These are phyloP conservation scores for Sycophila sp. DNA, from an alignment of 1,140 invertebrate genomes.

Conservation along the genomic window DNA sequence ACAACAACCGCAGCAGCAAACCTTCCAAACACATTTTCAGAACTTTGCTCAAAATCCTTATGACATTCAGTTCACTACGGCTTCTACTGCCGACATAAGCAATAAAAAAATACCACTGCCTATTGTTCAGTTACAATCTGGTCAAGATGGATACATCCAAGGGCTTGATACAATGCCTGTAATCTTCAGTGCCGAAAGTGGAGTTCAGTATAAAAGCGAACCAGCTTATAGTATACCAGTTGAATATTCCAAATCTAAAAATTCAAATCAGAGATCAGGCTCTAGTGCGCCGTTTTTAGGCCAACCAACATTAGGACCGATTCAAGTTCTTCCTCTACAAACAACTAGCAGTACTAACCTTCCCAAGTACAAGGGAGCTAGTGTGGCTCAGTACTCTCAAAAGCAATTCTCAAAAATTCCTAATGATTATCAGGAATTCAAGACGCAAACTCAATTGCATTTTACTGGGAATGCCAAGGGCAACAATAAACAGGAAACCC, in stretches of 20 bases:
- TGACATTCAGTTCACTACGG: conserved; percentile 9
- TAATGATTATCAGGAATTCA: conserved; percentile 49
- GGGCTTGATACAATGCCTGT: conserved; percentile 44
- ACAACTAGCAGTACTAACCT: conserved; percentile 39
- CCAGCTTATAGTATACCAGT: conserved; percentile 40
- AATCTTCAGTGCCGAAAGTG: conserved; percentile 39
- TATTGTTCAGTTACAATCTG: conserved; percentile 41
- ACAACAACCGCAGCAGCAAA: not conserved
- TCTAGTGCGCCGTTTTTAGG: conserved; percentile 20
- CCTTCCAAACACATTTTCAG: not conserved
- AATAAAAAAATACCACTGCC: conserved; percentile 32
- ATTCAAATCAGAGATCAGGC: conserved; percentile 20
- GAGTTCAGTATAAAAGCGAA: conserved; percentile 42
- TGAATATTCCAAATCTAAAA: conserved; percentile 30
- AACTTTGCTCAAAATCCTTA: conserved; percentile 10
- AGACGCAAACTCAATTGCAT: conserved; percentile 56
- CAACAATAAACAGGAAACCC: not conserved
- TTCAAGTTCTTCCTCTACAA: conserved; percentile 49
- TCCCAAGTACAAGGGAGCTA: conserved; percentile 48
- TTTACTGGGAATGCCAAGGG: conserved; percentile 42
- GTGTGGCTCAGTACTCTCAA: conserved; percentile 25
- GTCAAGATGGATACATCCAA: conserved; percentile 36
- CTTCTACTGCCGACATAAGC: conserved; percentile 5
- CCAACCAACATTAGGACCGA: not conserved
- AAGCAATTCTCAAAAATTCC: conserved; percentile 20